phyloP scores from a whole-genome alignment of 2,888 invertebrate genomes.

The Pachliopta kotzebuea region DNA sequence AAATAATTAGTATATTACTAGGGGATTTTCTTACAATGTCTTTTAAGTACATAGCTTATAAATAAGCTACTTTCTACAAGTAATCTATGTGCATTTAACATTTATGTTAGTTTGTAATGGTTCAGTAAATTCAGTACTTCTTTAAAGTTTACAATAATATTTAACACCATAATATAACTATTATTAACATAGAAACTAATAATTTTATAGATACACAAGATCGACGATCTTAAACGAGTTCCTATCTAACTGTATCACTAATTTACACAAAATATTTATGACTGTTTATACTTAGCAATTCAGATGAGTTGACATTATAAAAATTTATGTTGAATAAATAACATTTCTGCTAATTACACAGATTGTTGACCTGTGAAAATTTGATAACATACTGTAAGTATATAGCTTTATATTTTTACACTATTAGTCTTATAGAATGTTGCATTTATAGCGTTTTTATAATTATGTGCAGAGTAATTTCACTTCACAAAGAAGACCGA shows the following conservation, averaged over 20 bases:
- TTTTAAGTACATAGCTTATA: no score
- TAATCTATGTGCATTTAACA: no score
- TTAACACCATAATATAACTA: no score
- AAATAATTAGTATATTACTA: no score
- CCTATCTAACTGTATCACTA: constrained; percentile 7
- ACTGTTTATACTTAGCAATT: constrained; percentile 11
- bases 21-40: no score
- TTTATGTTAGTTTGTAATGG: no score
- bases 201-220: constrained; percentile 2
- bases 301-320: constrained; percentile 6
- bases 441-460: no score
- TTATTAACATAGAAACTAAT: neutral
- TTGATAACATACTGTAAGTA: neutral
- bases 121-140: no score
- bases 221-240: neutral
- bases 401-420: neutral
- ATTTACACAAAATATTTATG: constrained; percentile 13
- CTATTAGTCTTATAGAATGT: neutral
- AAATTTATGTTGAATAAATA: constrained; percentile 15
- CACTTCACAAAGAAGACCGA: no score
- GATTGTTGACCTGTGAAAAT: constrained; percentile 13
- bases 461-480: no score
- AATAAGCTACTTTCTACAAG: no score
- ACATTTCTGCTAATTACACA: constrained; percentile 1
- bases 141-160: no score